phyloP scores from a whole-genome alignment of 2,113 vertebrate genomes.

The Tauraco erythrolophus region DNA sequence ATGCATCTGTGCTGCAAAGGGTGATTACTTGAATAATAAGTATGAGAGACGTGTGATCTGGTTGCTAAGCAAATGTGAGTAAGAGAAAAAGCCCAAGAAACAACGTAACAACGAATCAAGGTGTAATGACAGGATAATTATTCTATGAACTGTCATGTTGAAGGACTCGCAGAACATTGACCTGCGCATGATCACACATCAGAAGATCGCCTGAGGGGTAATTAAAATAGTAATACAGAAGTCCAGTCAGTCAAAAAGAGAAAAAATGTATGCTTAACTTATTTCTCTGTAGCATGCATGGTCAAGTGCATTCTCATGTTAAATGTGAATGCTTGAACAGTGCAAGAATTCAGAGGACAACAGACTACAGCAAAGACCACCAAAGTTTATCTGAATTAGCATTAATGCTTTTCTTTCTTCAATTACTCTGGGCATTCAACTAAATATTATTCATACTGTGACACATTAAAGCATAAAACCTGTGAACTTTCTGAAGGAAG shows the following conservation, averaged over 20 bases:
- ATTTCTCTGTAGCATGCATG: background rate
- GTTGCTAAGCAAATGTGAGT: conserved; percentile 64
- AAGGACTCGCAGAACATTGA: conserved; percentile 70
- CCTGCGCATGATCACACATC: conserved; percentile 36
- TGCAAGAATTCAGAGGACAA: conserved; percentile 35
- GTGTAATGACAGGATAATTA: conserved; percentile 62
- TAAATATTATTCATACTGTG: conserved; percentile 30
- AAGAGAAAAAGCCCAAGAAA: conserved; percentile 55
- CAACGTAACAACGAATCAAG: conserved; percentile 61
- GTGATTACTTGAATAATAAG: conserved; percentile 67
- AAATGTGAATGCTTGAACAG: conserved; percentile 42
- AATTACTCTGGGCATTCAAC: conserved; percentile 21
- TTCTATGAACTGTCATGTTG: conserved; percentile 61
- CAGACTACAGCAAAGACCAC: background rate
- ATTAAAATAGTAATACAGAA: conserved; percentile 71
- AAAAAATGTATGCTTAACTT: conserved; percentile 15
- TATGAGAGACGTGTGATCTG: conserved; percentile 41
- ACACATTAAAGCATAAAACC: conserved; percentile 51
- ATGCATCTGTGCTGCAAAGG: conserved; percentile 34
- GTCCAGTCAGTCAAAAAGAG: background rate
- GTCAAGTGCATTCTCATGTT: conserved; percentile 21
- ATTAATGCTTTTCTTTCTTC: conserved; percentile 34
- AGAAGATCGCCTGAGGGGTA: conserved; percentile 57
- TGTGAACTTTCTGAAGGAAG: conserved; percentile 54
- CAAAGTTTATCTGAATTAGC: conserved; percentile 63